Conservation (phyloP, 2,113 vertebrate genomes). For the Lathamus discolor region DNA sequence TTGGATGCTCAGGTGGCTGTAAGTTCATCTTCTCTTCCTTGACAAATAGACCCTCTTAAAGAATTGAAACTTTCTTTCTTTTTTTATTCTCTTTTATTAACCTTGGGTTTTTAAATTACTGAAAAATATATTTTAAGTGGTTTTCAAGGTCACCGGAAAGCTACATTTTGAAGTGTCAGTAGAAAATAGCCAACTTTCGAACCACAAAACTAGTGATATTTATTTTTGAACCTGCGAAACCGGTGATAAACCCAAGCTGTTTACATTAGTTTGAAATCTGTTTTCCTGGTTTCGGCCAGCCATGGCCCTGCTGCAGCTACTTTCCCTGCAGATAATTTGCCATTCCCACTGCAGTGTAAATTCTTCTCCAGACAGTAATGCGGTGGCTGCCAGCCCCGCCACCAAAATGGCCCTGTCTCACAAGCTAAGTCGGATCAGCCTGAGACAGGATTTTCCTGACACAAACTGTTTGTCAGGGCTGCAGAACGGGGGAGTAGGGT, state of each 20-base stretch:
- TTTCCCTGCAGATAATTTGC: slow-evolving; percentile 58
- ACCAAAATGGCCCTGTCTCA: slow-evolving; percentile 60
- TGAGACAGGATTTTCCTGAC: slow-evolving; percentile 62
- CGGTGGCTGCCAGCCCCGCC: slow-evolving; percentile 55
- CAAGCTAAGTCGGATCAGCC: slow-evolving; percentile 65
- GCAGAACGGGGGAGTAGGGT: background rate
- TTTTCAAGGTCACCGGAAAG: slow-evolving; percentile 54
- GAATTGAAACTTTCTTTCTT: slow-evolving; percentile 34
- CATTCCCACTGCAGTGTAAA: slow-evolving; percentile 42
- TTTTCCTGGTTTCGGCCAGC: slow-evolving; percentile 58
- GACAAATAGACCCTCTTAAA: slow-evolving; percentile 22
- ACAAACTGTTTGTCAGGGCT: slow-evolving; percentile 52
- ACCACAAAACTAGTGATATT: slow-evolving; percentile 36
- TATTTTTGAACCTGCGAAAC: slow-evolving; percentile 63
- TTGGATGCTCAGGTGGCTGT: slow-evolving; percentile 38
- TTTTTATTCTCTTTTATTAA: slow-evolving; percentile 49
- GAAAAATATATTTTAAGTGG: slow-evolving; percentile 50
- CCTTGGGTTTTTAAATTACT: slow-evolving; percentile 38
- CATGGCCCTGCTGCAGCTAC: slow-evolving; percentile 47
- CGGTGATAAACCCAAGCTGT: slow-evolving; percentile 66
- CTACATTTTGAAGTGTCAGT: slow-evolving; percentile 43
- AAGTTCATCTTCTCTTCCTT: slow-evolving; percentile 36
- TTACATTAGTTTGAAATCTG: slow-evolving; percentile 67
- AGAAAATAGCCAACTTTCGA: slow-evolving; percentile 40
- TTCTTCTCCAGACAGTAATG: slow-evolving; percentile 66